Conservation (phyloP, 2,113 vertebrate genomes). For the Vicugna pacos region DNA sequence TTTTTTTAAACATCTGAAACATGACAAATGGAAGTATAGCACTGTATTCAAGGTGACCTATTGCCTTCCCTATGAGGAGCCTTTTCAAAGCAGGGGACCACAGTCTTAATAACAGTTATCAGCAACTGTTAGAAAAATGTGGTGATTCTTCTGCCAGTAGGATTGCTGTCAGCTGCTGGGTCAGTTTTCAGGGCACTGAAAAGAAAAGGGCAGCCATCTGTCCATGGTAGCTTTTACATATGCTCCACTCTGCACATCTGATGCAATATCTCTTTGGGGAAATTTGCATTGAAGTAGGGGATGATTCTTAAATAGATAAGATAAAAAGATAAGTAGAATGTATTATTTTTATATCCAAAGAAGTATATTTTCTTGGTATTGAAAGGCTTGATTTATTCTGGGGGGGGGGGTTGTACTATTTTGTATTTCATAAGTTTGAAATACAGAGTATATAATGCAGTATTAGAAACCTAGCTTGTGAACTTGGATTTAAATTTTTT, state of each 20-base stretch:
- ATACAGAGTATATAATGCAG: background rate
- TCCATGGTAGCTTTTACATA: constrained; percentile 29
- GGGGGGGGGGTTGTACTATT: background rate
- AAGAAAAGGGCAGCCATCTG: constrained; percentile 75
- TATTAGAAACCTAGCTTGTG: constrained; percentile 13
- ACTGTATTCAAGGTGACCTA: constrained; percentile 1
- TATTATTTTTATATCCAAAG: background rate
- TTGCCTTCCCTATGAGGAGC: background rate
- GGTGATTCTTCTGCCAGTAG: constrained; percentile 24
- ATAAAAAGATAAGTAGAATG: background rate
- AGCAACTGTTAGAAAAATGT: constrained; percentile 63
- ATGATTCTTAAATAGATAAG: background rate
- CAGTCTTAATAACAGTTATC: constrained; percentile 21
- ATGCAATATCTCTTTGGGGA: background rate
- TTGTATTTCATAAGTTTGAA: background rate
- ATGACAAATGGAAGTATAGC: background rate
- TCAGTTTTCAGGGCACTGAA: constrained; percentile 65
- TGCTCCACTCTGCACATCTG: background rate
- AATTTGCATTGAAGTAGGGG: background rate
- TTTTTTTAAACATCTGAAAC: constrained; percentile 48
- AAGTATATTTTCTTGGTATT: background rate
- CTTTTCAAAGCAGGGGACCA: constrained; percentile 49
- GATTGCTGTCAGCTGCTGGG: constrained; percentile 73
- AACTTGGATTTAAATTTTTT: constrained; percentile 7
- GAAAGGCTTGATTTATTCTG: constrained; percentile 32